phyloP scores from a whole-genome alignment of 2,888 invertebrate species.

The Eupsilia transversa region DNA sequence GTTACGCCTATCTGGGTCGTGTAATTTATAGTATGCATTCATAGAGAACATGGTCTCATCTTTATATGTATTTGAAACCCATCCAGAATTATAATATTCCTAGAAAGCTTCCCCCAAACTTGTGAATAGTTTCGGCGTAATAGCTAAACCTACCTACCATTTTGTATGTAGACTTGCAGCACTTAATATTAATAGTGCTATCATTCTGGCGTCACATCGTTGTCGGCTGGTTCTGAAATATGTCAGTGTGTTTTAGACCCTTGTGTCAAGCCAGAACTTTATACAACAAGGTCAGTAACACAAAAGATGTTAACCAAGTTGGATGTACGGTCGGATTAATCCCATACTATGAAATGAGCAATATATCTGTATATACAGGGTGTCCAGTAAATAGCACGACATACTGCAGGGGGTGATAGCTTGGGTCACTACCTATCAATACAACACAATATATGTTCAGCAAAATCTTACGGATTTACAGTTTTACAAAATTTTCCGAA shows the following conservation, averaged over 20 bases:
- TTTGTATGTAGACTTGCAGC: neutral
- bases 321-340: neutral
- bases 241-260: neutral
- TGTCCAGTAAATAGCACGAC: no score
- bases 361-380: no score
- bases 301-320: neutral
- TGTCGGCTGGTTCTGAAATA: neutral
- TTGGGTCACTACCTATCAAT: no score
- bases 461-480: no score
- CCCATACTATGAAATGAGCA: no score
- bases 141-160: neutral
- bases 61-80: neutral
- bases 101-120: neutral
- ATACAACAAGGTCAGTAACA: neutral
- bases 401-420: no score
- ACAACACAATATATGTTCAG: no score
- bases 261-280: neutral
- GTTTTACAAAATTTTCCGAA: no score
- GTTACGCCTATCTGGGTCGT: no score
- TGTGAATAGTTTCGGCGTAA: neutral
- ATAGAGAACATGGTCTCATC: no score
- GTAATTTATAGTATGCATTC: neutral
- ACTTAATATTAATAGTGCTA: neutral
- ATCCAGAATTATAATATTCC: neutral
- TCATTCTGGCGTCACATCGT: neutral